Percentiles rank a stretch among this genome's conserved stretches.
Evolutionary conservation across 2,888 invertebrate species (phyloP).

Genomic region (Andrena minutula): DNA sequence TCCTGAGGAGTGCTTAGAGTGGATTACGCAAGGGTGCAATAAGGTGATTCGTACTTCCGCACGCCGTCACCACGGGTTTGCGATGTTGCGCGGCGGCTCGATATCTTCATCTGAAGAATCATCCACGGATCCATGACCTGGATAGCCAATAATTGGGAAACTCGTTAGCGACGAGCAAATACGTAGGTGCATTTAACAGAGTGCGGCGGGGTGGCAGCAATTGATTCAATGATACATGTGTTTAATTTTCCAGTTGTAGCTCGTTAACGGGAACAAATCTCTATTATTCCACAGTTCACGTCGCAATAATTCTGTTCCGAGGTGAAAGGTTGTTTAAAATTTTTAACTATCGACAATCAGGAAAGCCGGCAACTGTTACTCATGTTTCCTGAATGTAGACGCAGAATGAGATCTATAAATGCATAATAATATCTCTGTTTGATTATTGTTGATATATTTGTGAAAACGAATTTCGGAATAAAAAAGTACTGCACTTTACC

Average conservation of each 20-base stretch:
- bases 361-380: not conserved
- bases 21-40: not conserved
- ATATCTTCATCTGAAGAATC: not conserved
- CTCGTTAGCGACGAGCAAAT: slow-evolving; percentile 3
- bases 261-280: not conserved
- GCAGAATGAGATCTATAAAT: not conserved
- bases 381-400: not conserved
- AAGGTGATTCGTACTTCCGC: not conserved
- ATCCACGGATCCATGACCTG: not conserved
- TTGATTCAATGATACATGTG: not conserved
- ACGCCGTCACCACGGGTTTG: not conserved
- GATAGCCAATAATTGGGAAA: slow-evolving; percentile 6
- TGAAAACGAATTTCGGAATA: not conserved
- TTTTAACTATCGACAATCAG: not conserved
- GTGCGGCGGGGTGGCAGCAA: not conserved
- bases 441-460: too few species aligned
- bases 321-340: not conserved
- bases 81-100: not conserved
- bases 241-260: not conserved
- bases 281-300: too few species aligned
- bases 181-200: not conserved
- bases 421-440: not conserved
- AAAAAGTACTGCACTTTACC: too few species aligned
- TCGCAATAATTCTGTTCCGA: not conserved
- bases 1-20: not conserved